These are phyloP conservation scores for Lagopus muta DNA, from an alignment of 2,113 vertebrate genomes.

Conservation along the genomic window DNA sequence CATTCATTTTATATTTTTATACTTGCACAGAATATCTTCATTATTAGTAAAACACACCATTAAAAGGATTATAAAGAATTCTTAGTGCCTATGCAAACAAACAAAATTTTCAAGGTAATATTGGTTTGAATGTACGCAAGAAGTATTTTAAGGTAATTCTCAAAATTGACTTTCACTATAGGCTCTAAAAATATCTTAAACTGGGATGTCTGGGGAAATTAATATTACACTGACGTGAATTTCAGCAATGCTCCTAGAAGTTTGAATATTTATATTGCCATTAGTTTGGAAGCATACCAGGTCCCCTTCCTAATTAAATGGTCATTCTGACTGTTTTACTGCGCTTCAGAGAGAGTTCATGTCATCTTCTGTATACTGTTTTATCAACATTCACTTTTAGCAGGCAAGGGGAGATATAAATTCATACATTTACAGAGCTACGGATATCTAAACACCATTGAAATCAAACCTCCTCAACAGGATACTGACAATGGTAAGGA, in stretches of 20 bases:
- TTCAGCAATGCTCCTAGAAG: background rate
- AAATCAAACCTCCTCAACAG: background rate
- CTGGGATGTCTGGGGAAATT: conserved; percentile 7
- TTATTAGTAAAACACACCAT: background rate
- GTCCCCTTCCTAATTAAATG: background rate
- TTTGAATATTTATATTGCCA: background rate
- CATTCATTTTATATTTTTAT: background rate
- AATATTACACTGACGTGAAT: background rate
- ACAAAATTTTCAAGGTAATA: background rate
- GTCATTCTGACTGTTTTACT: background rate
- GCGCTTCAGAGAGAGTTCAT: background rate
- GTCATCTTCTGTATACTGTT: background rate
- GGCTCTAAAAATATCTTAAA: conserved; percentile 25
- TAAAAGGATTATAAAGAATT: background rate
- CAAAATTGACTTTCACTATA: conserved; percentile 23
- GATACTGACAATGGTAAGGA: background rate
- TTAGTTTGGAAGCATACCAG: background rate
- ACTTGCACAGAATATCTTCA: background rate
- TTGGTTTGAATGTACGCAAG: background rate
- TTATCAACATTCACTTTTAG: background rate
- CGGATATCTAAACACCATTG: background rate
- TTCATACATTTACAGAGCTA: background rate
- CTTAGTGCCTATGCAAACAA: background rate
- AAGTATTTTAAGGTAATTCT: conserved; percentile 7
- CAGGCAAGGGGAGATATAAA: background rate